Conservation (phyloP, 2,113 vertebrate species). For the Spilogale gracilis region DNA sequence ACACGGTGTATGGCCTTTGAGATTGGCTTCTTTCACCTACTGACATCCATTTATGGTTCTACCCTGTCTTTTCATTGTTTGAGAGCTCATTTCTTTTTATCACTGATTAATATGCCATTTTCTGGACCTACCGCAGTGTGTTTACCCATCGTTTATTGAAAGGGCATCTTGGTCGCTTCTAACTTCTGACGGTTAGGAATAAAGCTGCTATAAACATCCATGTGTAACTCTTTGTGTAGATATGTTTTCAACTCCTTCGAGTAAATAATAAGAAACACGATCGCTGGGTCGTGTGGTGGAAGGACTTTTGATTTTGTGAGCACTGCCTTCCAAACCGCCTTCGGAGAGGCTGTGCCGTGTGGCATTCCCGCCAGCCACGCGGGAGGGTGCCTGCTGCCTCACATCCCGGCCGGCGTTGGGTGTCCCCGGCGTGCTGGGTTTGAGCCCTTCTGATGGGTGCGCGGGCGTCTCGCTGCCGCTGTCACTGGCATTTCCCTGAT, state of each 20-base stretch:
- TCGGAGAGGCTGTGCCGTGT: accelerated
- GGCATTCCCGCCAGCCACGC: background rate
- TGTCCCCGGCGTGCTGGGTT: accelerated
- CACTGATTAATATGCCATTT: accelerated
- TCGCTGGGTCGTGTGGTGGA: background rate
- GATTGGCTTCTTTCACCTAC: no score
- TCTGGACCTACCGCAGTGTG: no score
- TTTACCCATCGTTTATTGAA: background rate
- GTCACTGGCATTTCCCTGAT: accelerated
- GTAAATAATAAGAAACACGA: background rate
- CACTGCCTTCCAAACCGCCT: background rate
- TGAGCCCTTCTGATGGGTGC: accelerated
- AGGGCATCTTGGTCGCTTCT: background rate
- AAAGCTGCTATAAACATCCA: background rate
- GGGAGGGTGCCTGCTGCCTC: accelerated
- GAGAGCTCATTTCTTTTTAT: background rate
- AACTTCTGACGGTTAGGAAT: accelerated
- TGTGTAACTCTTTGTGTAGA: background rate
- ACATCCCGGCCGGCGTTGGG: accelerated
- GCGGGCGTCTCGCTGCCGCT: accelerated
- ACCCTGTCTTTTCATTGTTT: accelerated
- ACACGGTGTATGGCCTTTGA: accelerated
- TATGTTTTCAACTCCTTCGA: background rate
- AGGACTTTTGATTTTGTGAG: background rate
- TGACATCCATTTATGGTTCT: accelerated